These are phyloP conservation scores for Seriola quinqueradiata DNA, from an alignment of 2,113 vertebrate species.

Conservation along the genomic window DNA sequence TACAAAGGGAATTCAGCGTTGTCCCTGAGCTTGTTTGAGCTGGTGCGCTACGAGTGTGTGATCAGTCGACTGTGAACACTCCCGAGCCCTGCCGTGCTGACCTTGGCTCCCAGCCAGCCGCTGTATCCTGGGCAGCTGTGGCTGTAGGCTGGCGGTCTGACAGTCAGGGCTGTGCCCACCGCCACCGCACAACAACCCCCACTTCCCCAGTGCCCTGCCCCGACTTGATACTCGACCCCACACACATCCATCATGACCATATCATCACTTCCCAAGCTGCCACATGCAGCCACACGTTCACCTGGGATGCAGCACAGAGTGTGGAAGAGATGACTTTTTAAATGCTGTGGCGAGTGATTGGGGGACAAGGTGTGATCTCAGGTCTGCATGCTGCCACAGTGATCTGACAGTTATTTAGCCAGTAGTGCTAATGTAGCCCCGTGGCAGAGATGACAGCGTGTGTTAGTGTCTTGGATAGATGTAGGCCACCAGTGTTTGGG, in stretches of 20 bases:
- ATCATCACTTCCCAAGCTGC: conserved; percentile 82
- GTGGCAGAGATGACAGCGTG: conserved; percentile 82
- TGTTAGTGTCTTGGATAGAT: conserved; percentile 82
- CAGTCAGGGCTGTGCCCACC: conserved; percentile 78
- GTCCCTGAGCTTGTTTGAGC: conserved; percentile 79
- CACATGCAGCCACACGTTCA: conserved; percentile 81
- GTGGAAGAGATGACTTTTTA: conserved; percentile 71
- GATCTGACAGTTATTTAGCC: conserved; percentile 85
- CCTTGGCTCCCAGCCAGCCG: conserved; percentile 86
- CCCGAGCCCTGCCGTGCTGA: conserved; percentile 79
- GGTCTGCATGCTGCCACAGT: conserved; percentile 79
- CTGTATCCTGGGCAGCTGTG: conserved; percentile 84
- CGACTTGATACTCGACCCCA: conserved; percentile 72
- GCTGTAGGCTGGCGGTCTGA: conserved; percentile 82
- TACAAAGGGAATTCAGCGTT: conserved; percentile 64
- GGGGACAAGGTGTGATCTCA: conserved; percentile 64
- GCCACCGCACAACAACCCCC: conserved; percentile 80
- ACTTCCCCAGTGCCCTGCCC: conserved; percentile 76
- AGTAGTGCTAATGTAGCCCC: conserved; percentile 74
- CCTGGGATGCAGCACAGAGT: conserved; percentile 76
- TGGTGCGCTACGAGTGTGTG: conserved; percentile 73
- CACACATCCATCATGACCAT: conserved; percentile 82
- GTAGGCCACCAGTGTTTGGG: conserved; percentile 80
- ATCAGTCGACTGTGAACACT: conserved; percentile 83
- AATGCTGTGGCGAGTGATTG: conserved; percentile 68